Percentiles rank a stretch among this genome's conserved stretches.
These are phyloP conservation scores for Caenorhabditis sulstoni DNA, from an alignment of 2,888 invertebrate genomes.

Conservation along the genomic window DNA sequence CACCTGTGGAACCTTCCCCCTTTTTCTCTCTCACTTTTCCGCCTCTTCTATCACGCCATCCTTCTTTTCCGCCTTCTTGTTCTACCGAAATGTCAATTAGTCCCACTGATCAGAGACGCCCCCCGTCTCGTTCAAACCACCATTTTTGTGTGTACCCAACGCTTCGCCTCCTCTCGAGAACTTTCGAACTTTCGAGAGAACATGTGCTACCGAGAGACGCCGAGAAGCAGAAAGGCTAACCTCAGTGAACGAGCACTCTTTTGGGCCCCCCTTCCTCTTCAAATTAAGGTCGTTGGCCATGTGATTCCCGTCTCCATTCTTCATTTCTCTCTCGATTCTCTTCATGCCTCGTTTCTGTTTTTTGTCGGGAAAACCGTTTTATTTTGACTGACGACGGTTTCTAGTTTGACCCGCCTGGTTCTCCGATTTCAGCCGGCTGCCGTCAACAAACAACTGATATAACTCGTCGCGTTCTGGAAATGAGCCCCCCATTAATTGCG, in stretches of 20 bases:
- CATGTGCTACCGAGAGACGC: not conserved
- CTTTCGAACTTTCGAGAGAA: constrained; percentile 26
- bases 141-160: constrained; percentile 35
- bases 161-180: constrained; percentile 10
- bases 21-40: not conserved
- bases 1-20: constrained; percentile 4
- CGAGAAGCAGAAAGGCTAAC: constrained; percentile 11
- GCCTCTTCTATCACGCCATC: no score
- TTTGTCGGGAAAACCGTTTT: constrained; percentile 1
- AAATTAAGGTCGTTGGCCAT: constrained; percentile 26
- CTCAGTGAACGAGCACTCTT: constrained; percentile 21
- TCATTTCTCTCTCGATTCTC: constrained; percentile 8
- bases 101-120: constrained; percentile 6
- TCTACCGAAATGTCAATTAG: constrained; percentile 7
- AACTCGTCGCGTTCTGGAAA: no score
- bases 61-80: constrained; percentile 2
- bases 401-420: constrained; percentile 28
- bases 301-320: constrained; percentile 15
- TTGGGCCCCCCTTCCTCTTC: constrained; percentile 2
- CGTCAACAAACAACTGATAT: constrained; percentile 13
- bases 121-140: constrained; percentile 32
- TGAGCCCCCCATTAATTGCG: constrained; percentile 29
- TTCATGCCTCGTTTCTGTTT: not conserved
- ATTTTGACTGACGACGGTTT: constrained; percentile 13
- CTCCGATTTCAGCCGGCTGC: constrained; percentile 25